phyloP scores from a whole-genome alignment of 2,797 vertebrate genomes.

The Anolis apletophallus region DNA sequence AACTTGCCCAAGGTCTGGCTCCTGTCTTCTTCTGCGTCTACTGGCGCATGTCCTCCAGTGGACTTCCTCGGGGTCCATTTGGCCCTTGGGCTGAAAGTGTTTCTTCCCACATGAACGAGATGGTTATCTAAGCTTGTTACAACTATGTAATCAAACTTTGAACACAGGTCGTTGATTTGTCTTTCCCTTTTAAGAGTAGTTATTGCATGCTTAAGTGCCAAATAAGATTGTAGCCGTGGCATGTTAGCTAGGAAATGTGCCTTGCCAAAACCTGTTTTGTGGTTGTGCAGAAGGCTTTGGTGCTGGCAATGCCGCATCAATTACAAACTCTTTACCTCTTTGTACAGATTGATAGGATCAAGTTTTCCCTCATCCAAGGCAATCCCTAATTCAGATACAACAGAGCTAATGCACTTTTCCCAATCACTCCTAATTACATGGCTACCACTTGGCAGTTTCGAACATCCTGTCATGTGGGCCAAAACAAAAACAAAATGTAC shows the following conservation, averaged over 20 bases:
- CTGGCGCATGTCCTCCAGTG: neutral
- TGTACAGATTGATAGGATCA: constrained; percentile 37
- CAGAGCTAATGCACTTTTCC: constrained; percentile 11
- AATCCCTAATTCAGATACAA: constrained; percentile 24
- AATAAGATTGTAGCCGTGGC: constrained; percentile 1
- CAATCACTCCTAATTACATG: constrained; percentile 21
- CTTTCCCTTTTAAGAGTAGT: constrained; percentile 12
- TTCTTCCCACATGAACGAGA: neutral
- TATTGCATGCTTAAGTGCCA: neutral
- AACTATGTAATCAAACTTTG: neutral
- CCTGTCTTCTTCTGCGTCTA: neutral
- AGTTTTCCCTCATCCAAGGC: constrained; percentile 17
- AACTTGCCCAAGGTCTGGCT: neutral
- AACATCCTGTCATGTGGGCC: constrained; percentile 13
- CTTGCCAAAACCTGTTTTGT: constrained; percentile 6
- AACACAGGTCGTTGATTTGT: neutral
- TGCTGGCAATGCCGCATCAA: constrained; percentile 26
- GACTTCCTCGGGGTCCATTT: neutral
- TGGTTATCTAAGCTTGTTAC: neutral
- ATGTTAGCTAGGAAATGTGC: neutral
- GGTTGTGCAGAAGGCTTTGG: constrained; percentile 17
- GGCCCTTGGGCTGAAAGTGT: neutral
- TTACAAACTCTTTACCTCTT: neutral
- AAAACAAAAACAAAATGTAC: neutral
- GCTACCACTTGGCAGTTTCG: constrained; percentile 46